phyloP scores from a whole-genome alignment of 2,113 vertebrate genomes.

The Pseudorasbora parva region DNA sequence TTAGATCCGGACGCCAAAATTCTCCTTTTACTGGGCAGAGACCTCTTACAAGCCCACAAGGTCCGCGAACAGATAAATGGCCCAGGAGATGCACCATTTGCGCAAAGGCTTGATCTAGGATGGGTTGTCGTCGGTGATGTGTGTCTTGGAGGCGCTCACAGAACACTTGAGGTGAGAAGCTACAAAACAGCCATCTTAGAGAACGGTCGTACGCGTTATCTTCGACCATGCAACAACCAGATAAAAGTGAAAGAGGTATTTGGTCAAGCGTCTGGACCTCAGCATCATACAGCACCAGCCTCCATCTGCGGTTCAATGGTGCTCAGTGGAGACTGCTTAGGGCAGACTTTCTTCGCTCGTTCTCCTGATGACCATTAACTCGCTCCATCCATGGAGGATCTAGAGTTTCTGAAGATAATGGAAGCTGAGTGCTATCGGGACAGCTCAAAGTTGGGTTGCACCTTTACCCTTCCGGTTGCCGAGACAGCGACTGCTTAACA shows the following conservation, averaged over 20 bases:
- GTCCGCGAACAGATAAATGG: neutral
- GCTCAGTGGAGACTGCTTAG: neutral
- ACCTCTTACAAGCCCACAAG: constrained; percentile 3
- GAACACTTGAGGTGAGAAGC: too few species aligned
- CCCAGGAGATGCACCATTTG: constrained; percentile 12
- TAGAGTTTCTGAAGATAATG: constrained; percentile 19
- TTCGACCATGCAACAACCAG: constrained; percentile 10
- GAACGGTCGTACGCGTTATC: too few species aligned
- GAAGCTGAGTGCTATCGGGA: neutral
- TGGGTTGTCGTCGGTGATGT: neutral
- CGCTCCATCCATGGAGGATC: neutral
- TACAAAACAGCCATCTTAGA: neutral
- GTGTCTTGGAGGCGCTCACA: too few species aligned
- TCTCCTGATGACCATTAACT: neutral
- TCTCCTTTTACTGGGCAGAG: constrained; percentile 25
- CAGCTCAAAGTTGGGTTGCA: neutral
- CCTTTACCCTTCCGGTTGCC: neutral
- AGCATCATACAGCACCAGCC: neutral
- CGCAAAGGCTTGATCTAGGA: constrained; percentile 11
- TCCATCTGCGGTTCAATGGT: neutral
- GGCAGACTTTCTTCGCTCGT: neutral
- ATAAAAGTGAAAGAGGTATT: neutral
- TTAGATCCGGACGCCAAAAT: neutral
- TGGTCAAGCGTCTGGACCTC: neutral
- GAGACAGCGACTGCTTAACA: neutral